phyloP scores from a whole-genome alignment of 1,140 invertebrate genomes.

The Meloidogyne chitwoodi region DNA sequence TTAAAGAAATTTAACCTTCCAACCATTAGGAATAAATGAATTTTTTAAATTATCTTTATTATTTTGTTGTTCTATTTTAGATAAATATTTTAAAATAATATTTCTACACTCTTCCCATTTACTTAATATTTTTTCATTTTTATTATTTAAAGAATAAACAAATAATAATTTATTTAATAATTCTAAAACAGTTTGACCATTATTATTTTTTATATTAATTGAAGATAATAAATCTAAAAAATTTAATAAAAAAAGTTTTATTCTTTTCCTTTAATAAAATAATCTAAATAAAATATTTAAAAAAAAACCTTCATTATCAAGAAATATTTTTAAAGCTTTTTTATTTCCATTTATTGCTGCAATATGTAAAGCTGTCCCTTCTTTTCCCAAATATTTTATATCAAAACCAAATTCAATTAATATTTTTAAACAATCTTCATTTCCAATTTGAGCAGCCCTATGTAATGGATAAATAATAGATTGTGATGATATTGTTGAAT shows the following conservation, averaged over 20 bases:
- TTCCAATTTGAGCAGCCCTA: slow-evolving; percentile 85
- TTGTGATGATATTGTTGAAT: slow-evolving; percentile 63
- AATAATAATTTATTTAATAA: slow-evolving; percentile 5
- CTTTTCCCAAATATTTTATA: slow-evolving; percentile 77
- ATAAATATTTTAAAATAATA: not conserved
- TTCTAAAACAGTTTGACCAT: slow-evolving; percentile 1
- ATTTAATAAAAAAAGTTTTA: not conserved
- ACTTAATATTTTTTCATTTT: not conserved
- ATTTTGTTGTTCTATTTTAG: not conserved
- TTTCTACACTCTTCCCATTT: not conserved
- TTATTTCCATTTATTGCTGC: slow-evolving; percentile 87
- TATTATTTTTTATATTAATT: slow-evolving; percentile 1
- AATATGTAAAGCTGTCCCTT: slow-evolving; percentile 87
- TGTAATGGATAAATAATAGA: slow-evolving; percentile 74
- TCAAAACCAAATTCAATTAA: slow-evolving; percentile 79
- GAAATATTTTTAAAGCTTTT: slow-evolving; percentile 77
- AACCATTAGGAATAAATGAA: not conserved
- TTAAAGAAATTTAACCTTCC: too few species aligned
- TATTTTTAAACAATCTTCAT: slow-evolving; percentile 78
- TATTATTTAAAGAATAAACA: not conserved
- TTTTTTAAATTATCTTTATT: not conserved
- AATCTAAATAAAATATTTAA: not conserved
- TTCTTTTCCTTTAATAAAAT: not conserved
- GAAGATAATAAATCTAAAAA: not conserved
- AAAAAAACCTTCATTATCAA: slow-evolving; percentile 65